Conservation (phyloP, 2,797 vertebrate genomes). For the Sardinella longiceps region DNA sequence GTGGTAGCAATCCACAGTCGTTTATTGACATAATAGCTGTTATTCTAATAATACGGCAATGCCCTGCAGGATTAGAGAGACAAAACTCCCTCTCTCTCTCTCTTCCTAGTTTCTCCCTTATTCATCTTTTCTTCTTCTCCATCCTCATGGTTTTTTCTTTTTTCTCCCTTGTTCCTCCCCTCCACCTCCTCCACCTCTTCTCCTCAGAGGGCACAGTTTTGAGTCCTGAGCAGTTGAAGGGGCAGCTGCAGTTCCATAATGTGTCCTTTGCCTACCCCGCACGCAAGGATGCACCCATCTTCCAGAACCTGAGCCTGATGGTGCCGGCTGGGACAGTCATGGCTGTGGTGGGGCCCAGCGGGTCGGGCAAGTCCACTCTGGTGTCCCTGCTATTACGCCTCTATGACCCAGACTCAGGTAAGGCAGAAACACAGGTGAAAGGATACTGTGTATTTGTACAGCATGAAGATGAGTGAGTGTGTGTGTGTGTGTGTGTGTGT, state of each 20-base stretch:
- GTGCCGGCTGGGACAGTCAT: slow-evolving; percentile 90
- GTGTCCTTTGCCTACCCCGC: slow-evolving; percentile 90
- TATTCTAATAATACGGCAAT: neutral
- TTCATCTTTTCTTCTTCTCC: too few species aligned
- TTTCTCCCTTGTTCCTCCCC: neutral
- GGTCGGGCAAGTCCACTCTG: slow-evolving; percentile 92
- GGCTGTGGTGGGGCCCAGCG: slow-evolving; percentile 93
- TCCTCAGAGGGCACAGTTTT: slow-evolving; percentile 82
- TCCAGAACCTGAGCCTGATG: slow-evolving; percentile 84
- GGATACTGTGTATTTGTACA: slow-evolving; percentile 29
- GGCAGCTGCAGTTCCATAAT: slow-evolving; percentile 83
- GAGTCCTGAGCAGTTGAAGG: slow-evolving; percentile 79
- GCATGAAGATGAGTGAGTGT: neutral
- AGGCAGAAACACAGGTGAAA: slow-evolving; percentile 39
- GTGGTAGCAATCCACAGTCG: neutral
- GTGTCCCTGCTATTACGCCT: slow-evolving; percentile 90
- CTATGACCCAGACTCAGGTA: slow-evolving; percentile 85
- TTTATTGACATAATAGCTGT: neutral
- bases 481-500: neutral
- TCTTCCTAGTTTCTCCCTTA: too few species aligned
- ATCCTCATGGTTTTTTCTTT: neutral
- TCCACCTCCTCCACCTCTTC: slow-evolving; percentile 39
- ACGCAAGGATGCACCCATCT: slow-evolving; percentile 83
- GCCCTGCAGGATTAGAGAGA: neutral
- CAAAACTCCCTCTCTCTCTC: too few species aligned